Evolutionary conservation across 2,888 invertebrate genomes (phyloP), one percentile per base, ranked within the genome.

Genomic region (Drosophila pseudotalamancana): DNA sequence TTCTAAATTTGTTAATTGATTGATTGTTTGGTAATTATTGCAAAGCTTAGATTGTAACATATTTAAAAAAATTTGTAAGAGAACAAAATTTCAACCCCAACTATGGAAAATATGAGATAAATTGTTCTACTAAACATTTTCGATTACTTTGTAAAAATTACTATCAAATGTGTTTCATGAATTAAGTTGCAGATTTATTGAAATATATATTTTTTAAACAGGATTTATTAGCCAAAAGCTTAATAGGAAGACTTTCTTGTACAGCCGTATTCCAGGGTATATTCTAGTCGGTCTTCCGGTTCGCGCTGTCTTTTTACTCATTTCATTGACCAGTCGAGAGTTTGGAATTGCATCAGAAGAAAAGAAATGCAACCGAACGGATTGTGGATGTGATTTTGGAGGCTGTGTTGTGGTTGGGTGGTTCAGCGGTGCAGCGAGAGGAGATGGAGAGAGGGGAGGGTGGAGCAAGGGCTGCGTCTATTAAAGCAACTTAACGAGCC

Each of bases 401-500:
- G 3, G 12, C 6, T 5, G 4, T n/a, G n/a, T n/a, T n/a, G 1
- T 2, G 43, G 31, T 2, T n/a, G 12, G 1, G 23, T 14, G 23
- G 14, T 9, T 12, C 40, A 3, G 14, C 6, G 40, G 16, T 11
- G 12, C 9, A 21, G 12, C 12, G 12, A 4, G 8, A 8, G 8
- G 40, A 2, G 21, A 12, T 40, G 40, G 23, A 5, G 40, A 6
- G 40, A 25, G 25, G 23, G 23, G 23, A 6, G 40, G 40, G 25
- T 42, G 23, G 23, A 42, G 25, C 2, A 25, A 27, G 35, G 48
- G 37, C 42, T 14, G 12, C 39, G 55, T 53, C 63, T 79, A 78
- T 88, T 88, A 80, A 87, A 73, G 77, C 59, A 72, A 88, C 84
- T 88, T 88, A 89, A 89, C 85, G 90, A 90, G 84, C 87, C 89